Percentiles rank a stretch among this genome's conserved stretches.
These are phyloP conservation scores for Autographa gamma DNA, from an alignment of 2,888 invertebrate genomes.

Conservation along the genomic window DNA sequence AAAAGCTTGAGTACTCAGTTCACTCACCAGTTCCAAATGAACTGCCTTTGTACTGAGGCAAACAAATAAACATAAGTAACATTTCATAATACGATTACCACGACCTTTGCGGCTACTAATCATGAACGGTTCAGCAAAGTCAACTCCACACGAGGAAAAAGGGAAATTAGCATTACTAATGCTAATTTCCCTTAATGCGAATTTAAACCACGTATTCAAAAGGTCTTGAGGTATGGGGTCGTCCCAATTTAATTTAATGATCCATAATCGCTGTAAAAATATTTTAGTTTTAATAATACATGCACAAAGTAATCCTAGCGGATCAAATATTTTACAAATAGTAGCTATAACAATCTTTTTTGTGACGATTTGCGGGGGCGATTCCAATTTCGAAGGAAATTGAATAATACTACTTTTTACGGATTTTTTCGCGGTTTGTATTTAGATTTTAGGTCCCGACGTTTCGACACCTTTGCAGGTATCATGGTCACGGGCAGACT, in stretches of 20 bases:
- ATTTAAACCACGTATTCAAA: conserved; percentile 13
- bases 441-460: too few relatives aligned
- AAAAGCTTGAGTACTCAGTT: conserved; percentile 36
- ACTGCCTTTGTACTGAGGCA: conserved; percentile 33
- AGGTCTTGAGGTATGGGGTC: conserved; percentile 12
- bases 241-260: conserved; percentile 24
- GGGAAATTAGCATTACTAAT: conserved; percentile 20
- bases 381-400: too few relatives aligned
- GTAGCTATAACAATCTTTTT: neutral
- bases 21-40: conserved; percentile 45
- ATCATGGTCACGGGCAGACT: too few relatives aligned
- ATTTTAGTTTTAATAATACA: conserved; percentile 23
- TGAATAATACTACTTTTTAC: too few relatives aligned
- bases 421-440: too few relatives aligned
- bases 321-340: neutral
- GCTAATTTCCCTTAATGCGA: conserved; percentile 10
- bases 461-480: too few relatives aligned
- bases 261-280: conserved; percentile 21
- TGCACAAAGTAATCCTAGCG: neutral
- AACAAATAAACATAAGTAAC: conserved; percentile 45
- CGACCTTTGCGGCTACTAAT: conserved; percentile 37
- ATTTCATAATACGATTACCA: conserved; percentile 37
- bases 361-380: neutral
- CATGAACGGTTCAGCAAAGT: conserved; percentile 46
- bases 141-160: conserved; percentile 32